Percentiles rank a stretch among this genome's conserved stretches.
phyloP scores from a whole-genome alignment of 2,797 vertebrate species.

The Paguma larvata region DNA sequence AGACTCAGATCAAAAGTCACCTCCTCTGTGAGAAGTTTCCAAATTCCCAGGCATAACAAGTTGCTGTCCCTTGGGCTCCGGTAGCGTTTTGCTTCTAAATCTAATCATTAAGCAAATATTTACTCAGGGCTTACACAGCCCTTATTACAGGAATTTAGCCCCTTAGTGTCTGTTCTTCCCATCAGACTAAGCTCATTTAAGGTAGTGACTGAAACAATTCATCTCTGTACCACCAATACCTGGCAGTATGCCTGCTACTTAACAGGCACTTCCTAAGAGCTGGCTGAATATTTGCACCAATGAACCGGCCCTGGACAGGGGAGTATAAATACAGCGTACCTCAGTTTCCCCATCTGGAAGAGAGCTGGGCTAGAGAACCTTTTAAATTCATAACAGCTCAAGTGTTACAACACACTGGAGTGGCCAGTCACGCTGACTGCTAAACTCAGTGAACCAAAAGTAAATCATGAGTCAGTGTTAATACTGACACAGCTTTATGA shows the following conservation, averaged over 20 bases:
- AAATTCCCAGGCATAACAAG: constrained; percentile 21
- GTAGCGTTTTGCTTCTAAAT: not conserved
- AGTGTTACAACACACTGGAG: not conserved
- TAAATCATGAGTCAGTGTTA: not conserved
- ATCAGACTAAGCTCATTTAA: not conserved
- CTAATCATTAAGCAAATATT: not conserved
- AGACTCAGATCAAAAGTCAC: not conserved
- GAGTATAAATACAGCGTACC: not conserved
- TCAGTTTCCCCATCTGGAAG: not conserved
- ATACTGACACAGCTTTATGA: not conserved
- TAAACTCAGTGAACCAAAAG: not conserved
- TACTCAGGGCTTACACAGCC: not conserved
- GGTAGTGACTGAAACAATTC: not conserved
- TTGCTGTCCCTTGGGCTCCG: not conserved
- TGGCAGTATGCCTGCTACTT: not conserved
- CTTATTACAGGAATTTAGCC: not conserved
- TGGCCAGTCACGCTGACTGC: not conserved
- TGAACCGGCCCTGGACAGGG: not conserved
- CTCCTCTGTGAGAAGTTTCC: not conserved
- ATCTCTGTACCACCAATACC: not conserved
- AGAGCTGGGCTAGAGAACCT: not conserved
- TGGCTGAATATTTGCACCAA: not conserved
- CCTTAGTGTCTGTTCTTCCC: not conserved
- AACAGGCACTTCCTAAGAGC: not conserved
- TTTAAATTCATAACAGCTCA: not conserved